phyloP scores from a whole-genome alignment of 1,140 invertebrate species.

The Drosophila burlai region DNA sequence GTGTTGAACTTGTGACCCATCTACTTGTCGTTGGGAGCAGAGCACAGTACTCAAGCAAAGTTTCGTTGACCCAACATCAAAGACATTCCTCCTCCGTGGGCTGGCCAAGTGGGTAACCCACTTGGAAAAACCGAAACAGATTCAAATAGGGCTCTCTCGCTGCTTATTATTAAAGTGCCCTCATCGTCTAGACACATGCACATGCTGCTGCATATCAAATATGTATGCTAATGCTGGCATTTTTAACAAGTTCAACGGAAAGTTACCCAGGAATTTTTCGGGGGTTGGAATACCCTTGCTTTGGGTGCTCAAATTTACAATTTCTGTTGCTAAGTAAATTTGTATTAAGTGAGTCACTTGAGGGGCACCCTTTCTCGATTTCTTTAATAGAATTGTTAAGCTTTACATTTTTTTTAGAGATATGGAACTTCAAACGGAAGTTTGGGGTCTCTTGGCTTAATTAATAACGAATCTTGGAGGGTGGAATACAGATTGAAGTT shows the following conservation, averaged over 20 bases:
- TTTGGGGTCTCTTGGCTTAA: background rate
- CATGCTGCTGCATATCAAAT: slow-evolving; percentile 29
- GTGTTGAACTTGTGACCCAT: slow-evolving; percentile 39
- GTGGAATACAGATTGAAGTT: background rate
- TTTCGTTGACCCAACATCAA: slow-evolving; percentile 42
- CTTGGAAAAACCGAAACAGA: slow-evolving; percentile 37
- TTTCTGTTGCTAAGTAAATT: slow-evolving; percentile 2
- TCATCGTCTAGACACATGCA: slow-evolving; percentile 30
- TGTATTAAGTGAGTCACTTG: background rate
- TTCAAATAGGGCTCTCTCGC: slow-evolving; percentile 16
- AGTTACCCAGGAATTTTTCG: slow-evolving; percentile 4
- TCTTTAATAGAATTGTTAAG: background rate
- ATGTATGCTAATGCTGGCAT: slow-evolving; percentile 24
- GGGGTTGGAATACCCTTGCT: background rate
- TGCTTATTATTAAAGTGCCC: slow-evolving; percentile 46
- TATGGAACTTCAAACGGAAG: background rate
- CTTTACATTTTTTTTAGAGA: background rate
- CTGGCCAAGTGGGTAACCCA: slow-evolving; percentile 37
- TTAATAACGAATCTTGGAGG: background rate
- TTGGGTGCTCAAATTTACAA: background rate
- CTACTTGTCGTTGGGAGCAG: slow-evolving; percentile 19
- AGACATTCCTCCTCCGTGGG: slow-evolving; percentile 19
- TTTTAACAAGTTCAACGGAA: slow-evolving; percentile 32
- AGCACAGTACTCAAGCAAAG: slow-evolving; percentile 9
- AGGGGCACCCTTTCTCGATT: background rate